Conservation (phyloP, 1,140 invertebrate species). For the Lineus longissimus region DNA sequence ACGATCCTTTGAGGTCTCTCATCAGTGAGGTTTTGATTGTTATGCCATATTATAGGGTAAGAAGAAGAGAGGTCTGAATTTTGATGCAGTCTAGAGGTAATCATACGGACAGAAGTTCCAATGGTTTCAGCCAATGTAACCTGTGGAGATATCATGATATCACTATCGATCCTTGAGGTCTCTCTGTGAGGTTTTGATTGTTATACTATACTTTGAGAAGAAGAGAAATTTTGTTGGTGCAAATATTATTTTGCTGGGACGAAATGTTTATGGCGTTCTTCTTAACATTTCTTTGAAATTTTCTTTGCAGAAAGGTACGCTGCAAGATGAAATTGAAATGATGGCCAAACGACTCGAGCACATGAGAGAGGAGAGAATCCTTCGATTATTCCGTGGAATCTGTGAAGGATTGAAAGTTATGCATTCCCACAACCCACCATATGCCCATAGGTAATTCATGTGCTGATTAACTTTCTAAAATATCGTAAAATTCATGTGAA, state of each 20-base stretch:
- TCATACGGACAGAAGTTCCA: neutral
- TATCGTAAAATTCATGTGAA: neutral
- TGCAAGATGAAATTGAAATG: slow-evolving; percentile 67
- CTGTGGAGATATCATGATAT: no score
- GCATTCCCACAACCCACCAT: slow-evolving; percentile 69
- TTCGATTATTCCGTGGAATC: slow-evolving; percentile 70
- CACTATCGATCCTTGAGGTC: slow-evolving; percentile 29
- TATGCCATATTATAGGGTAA: slow-evolving; percentile 72
- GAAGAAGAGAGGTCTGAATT: no score
- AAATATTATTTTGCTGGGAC: neutral
- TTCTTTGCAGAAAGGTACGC: slow-evolving; percentile 65
- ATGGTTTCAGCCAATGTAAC: no score
- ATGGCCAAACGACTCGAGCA: slow-evolving; percentile 61
- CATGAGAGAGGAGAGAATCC: slow-evolving; percentile 63
- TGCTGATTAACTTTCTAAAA: neutral
- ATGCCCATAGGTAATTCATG: slow-evolving; percentile 63
- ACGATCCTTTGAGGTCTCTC: slow-evolving; percentile 29
- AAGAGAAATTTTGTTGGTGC: no score
- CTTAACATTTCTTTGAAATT: slow-evolving; percentile 7
- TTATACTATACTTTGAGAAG: slow-evolving; percentile 74
- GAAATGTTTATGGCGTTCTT: neutral
- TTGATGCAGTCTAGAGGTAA: neutral
- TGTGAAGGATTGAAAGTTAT: slow-evolving; percentile 73
- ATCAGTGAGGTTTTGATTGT: slow-evolving; percentile 70
- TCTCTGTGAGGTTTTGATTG: slow-evolving; percentile 69